phyloP scores from a whole-genome alignment of 1,140 invertebrate species.

The Drosophila busckii region DNA sequence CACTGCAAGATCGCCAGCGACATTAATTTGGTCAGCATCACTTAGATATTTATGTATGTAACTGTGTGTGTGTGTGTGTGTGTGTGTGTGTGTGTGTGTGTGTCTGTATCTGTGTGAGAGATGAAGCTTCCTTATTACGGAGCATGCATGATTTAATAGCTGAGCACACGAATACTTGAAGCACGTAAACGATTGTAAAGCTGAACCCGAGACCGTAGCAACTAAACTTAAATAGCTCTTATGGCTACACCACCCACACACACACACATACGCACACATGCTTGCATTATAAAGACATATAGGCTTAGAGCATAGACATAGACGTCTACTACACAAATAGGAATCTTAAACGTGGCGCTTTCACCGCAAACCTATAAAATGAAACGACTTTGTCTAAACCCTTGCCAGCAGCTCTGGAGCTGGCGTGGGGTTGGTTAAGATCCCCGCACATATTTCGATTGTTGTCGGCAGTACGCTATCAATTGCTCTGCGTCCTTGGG shows the following conservation, averaged over 20 bases:
- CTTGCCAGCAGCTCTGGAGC: slow-evolving; percentile 32
- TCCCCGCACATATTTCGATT: too few species aligned
- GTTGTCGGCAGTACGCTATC: slow-evolving; percentile 16
- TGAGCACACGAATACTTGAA: not conserved
- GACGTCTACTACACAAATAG: slow-evolving; percentile 26
- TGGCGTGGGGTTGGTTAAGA: too few species aligned
- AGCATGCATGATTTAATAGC: slow-evolving; percentile 59
- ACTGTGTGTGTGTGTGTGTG: not conserved
- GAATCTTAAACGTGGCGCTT: slow-evolving; percentile 42
- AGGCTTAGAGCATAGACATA: not conserved
- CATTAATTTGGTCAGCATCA: slow-evolving; percentile 39
- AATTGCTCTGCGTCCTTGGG: not conserved
- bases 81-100: slow-evolving; percentile 41
- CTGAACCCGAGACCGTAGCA: slow-evolving; percentile 27
- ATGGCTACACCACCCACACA: slow-evolving; percentile 13
- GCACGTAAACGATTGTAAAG: slow-evolving; percentile 58
- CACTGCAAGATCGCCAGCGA: slow-evolving; percentile 15
- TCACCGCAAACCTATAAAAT: slow-evolving; percentile 59
- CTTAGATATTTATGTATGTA: slow-evolving; percentile 52
- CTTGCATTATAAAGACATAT: not conserved
- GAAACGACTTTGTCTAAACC: slow-evolving; percentile 44
- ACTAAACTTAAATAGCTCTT: slow-evolving; percentile 71
- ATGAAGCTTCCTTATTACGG: slow-evolving; percentile 68
- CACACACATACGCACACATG: not conserved
- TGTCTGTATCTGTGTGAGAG: slow-evolving; percentile 20